Conservation (phyloP, 2,113 vertebrate species). For the Sula dactylatra region DNA sequence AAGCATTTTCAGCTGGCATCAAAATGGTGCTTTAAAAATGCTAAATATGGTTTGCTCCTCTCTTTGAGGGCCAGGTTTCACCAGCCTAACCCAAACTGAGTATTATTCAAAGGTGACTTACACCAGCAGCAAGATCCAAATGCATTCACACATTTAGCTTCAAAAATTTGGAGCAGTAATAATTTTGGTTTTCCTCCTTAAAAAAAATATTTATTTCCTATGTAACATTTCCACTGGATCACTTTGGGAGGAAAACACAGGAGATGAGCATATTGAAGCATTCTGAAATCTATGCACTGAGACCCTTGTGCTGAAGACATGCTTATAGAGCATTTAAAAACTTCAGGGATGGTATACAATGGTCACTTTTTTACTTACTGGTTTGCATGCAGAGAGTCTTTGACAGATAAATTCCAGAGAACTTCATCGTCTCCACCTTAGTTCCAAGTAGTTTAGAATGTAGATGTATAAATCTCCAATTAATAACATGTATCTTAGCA, state of each 20-base stretch:
- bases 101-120: not conserved
- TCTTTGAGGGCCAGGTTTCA: not conserved
- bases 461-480: not conserved
- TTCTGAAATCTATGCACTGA: not conserved
- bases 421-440: not conserved
- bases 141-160: not conserved
- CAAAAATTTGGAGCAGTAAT: not conserved
- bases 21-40: not conserved
- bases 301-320: not conserved
- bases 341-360: not conserved
- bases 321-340: not conserved
- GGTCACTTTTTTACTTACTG: not conserved
- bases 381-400: not conserved
- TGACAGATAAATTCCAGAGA: not conserved
- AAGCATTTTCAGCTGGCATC: not conserved
- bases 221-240: not conserved
- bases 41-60: not conserved
- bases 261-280: not conserved
- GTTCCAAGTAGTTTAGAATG: not conserved
- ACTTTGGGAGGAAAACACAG: not conserved
- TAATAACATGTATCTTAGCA: rapidly evolving
- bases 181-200: not conserved
- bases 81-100: not conserved
- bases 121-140: not conserved
- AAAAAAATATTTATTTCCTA: not conserved